Evolutionary conservation across 2,888 invertebrate species (phyloP).

Genomic region (Elysia crispata): DNA sequence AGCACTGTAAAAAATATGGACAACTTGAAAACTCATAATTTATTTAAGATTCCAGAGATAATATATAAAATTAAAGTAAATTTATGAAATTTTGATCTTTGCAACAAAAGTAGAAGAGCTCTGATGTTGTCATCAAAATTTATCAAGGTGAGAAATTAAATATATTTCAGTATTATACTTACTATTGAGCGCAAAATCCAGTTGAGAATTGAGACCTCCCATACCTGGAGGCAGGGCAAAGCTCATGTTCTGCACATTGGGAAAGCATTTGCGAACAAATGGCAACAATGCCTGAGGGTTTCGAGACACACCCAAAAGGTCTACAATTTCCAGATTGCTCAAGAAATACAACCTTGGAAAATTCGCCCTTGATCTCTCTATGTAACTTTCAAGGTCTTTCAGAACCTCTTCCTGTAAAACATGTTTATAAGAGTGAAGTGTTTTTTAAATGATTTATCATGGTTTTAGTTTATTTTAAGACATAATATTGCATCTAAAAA

Average conservation of each 20-base stretch:
- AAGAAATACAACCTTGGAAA: constrained; percentile 76
- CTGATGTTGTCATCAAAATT: too few species aligned
- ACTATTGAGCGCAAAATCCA: constrained; percentile 74
- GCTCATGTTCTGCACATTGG: constrained; percentile 66
- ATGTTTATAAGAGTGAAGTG: background rate
- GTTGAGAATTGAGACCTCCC: constrained; percentile 66
- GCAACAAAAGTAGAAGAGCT: too few species aligned
- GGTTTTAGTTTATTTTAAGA: too few species aligned
- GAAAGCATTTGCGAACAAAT: constrained; percentile 73
- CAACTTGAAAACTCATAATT: too few species aligned
- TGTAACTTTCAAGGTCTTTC: constrained; percentile 62
- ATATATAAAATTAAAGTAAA: too few species aligned
- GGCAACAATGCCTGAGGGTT: constrained; percentile 72
- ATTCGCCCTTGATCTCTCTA: constrained; percentile 66
- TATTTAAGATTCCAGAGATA: too few species aligned
- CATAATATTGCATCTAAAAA: too few species aligned
- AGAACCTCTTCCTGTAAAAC: constrained; percentile 71
- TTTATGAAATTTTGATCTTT: too few species aligned
- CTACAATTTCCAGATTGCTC: constrained; percentile 72
- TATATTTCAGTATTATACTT: constrained; percentile 40
- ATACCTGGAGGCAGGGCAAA: constrained; percentile 72
- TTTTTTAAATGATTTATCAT: too few species aligned
- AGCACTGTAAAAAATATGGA: too few species aligned
- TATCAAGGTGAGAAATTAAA: too few species aligned
- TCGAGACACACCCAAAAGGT: constrained; percentile 71